Evolutionary conservation across 2,797 vertebrate species (phyloP), one percentile per base, ranked within the genome.

Genomic region (Borostomias antarcticus): DNA sequence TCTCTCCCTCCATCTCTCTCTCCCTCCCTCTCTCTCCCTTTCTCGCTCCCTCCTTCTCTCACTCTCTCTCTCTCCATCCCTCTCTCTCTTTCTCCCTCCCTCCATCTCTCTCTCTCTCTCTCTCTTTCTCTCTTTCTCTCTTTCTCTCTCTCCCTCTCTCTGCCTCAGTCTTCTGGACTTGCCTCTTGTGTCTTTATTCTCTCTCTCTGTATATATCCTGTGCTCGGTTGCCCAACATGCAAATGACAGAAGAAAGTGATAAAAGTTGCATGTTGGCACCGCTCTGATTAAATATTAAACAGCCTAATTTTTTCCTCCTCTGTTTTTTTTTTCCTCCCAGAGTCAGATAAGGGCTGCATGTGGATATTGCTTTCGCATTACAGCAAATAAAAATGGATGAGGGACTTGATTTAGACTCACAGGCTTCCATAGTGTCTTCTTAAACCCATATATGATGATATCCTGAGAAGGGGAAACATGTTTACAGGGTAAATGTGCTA

Each of bases 261-360:
- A 87, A 92, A 91, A 91, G 84, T 90, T 89, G 85, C 83, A 91
- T 91, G 88, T 89, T 89, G 88, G 86, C 88, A 89, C 87, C 80
- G 81, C 80, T 83, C 61, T 88, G 88, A 92, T 93, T 91, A 92
- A 92, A 90, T 89, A 92, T 91, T 92, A 91, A 91, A 90, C 82
- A 80, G 81, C 69, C 54, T 77, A 76, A 73, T 83, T 82, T 80
- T 75, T 70, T 61, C 29, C 35, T 33, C 45, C 58, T 68, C 79
- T 74, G 78, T n/a, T 54, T 40, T 51, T n/a, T 30, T 52, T 51
- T 51, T 64, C 57, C 74, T 72, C 58, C 76, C 48, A 62, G 50
- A 70, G 67, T n/a, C n/a, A n/a, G n/a, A n/a, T 76, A 82, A 81
- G 77, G 75, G 78, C 85, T 89, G 90, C 87, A 84, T 87, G 84